Conservation (phyloP, 1,140 invertebrate species). For the Centruroides sculpturatus region DNA sequence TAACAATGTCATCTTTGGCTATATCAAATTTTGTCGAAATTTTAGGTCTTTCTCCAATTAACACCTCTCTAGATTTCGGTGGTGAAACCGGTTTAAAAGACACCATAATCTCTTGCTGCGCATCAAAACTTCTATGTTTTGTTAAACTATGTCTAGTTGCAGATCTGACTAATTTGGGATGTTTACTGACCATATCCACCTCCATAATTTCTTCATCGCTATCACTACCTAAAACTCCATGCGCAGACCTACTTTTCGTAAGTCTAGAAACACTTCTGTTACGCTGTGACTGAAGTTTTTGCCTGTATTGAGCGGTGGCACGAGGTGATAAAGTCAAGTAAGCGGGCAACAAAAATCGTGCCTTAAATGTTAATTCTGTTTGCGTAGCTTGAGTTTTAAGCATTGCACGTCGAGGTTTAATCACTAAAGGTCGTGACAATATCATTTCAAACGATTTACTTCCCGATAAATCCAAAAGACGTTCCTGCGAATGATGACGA, state of each 20-base stretch:
- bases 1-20: too few species aligned
- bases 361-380: slow-evolving; percentile 45
- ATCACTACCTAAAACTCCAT: slow-evolving; percentile 6
- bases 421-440: neutral
- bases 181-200: slow-evolving; percentile 14
- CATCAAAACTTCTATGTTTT: slow-evolving; percentile 8
- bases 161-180: slow-evolving; percentile 10
- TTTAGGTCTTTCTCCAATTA: neutral
- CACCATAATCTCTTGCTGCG: slow-evolving; percentile 10
- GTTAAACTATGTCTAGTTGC: slow-evolving; percentile 8
- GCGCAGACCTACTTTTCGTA: slow-evolving; percentile 11
- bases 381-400: slow-evolving; percentile 89
- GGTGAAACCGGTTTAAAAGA: slow-evolving; percentile 8
- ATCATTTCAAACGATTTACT: neutral
- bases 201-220: slow-evolving; percentile 16
- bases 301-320: slow-evolving; percentile 25
- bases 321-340: slow-evolving; percentile 60
- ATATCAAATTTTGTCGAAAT: too few species aligned
- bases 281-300: neutral
- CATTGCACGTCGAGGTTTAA: slow-evolving; percentile 20
- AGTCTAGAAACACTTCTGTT: neutral
- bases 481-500: slow-evolving; percentile 47
- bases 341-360: slow-evolving; percentile 39
- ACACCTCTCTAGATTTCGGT: neutral
- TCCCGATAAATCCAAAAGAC: slow-evolving; percentile 39